These are phyloP conservation scores for Tenualosa ilisha DNA, from an alignment of 2,797 vertebrate genomes.

Conservation along the genomic window DNA sequence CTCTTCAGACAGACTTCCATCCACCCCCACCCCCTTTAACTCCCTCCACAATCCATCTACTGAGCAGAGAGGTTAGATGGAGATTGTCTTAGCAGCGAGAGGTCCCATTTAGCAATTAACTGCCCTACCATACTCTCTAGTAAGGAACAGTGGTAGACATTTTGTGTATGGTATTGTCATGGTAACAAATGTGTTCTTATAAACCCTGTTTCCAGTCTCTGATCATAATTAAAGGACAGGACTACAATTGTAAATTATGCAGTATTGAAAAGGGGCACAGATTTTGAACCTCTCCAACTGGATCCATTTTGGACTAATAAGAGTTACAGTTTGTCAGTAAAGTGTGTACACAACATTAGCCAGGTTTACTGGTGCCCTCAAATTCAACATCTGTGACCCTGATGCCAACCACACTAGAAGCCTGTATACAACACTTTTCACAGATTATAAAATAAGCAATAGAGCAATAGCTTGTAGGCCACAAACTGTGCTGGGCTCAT, in stretches of 20 bases:
- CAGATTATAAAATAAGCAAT: no score
- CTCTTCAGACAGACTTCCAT: background rate
- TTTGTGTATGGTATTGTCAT: background rate
- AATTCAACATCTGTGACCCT: background rate
- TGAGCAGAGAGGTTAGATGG: background rate
- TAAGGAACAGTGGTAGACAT: background rate
- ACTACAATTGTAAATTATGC: background rate
- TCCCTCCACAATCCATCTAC: background rate
- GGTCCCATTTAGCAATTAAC: background rate
- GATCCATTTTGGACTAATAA: background rate
- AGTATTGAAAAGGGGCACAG: background rate
- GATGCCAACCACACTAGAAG: no score
- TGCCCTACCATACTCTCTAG: background rate
- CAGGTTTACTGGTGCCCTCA: background rate
- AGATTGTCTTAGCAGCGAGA: background rate
- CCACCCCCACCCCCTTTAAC: background rate
- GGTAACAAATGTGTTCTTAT: background rate
- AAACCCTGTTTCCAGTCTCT: background rate
- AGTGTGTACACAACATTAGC: background rate
- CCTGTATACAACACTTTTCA: no score
- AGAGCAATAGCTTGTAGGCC: no score
- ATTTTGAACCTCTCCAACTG: background rate
- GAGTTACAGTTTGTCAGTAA: background rate
- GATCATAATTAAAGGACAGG: background rate
- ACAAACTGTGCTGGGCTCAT: no score